A percentile compares a stretch with the other conserved stretches of the same genome.
These are phyloP conservation scores for Calycopis cecrops DNA, from an alignment of 1,140 invertebrate genomes.

Conservation along the genomic window DNA sequence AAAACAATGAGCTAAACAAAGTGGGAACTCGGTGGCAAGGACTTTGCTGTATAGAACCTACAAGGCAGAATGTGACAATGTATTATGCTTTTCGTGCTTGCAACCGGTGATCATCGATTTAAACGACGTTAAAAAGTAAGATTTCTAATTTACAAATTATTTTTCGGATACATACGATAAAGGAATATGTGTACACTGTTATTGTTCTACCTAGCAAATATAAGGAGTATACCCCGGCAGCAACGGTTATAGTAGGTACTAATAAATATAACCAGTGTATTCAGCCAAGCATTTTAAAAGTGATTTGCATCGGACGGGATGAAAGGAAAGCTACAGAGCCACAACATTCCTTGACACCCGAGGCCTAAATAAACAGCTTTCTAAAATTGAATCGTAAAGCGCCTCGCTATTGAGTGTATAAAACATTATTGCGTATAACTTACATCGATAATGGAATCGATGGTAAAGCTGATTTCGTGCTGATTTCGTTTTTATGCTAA, in stretches of 20 bases:
- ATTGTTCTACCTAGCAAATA: too few species aligned
- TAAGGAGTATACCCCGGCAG: too few species aligned
- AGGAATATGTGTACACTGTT: too few species aligned
- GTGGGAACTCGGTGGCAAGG: too few species aligned
- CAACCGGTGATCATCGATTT: too few species aligned
- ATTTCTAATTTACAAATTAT: too few species aligned
- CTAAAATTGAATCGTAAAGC: slow-evolving; percentile 10
- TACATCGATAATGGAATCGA: slow-evolving; percentile 10
- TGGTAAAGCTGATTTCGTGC: slow-evolving; percentile 8
- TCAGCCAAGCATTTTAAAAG: background rate
- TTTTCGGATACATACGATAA: too few species aligned
- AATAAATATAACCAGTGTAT: background rate
- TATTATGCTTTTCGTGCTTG: too few species aligned
- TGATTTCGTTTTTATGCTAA: slow-evolving; percentile 11
- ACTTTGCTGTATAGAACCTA: too few species aligned
- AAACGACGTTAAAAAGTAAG: too few species aligned
- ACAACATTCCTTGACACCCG: slow-evolving; percentile 6
- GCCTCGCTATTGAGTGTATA: slow-evolving; percentile 1
- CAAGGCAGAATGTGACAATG: too few species aligned
- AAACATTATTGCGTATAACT: slow-evolving; percentile 11
- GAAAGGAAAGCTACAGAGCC: background rate
- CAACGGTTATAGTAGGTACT: background rate
- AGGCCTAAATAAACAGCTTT: slow-evolving; percentile 12
- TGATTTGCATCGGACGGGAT: background rate
- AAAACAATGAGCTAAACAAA: too few species aligned